Base-by-base conservation (phyloP, 1,140 invertebrate genomes). In the Ctenoplectra terminalis region DNA sequence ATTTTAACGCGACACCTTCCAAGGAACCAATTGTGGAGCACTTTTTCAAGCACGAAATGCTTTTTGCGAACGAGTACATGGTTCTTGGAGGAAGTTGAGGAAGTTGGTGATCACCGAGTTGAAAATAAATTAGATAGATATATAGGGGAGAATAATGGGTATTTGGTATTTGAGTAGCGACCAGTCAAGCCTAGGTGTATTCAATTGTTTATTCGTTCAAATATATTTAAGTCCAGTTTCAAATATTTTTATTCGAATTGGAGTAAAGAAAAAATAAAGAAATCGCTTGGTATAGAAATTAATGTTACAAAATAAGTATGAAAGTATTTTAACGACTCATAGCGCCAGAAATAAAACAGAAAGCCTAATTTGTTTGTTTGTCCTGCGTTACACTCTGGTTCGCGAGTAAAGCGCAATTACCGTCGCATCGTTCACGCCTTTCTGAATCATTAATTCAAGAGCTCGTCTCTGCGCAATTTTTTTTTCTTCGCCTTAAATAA, bases 381-480 rank as follows among this genome's bases (percentile, higher is more conserved):
- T 34, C 9, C 43, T 67, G 43, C 29, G 43, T 29, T 58, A 13
- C 43, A 71, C 46, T 31, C 34, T 37, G 50, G 29, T 66, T 56
- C 61, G 46, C 29, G 54, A 20, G 26, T 23, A 9, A 48, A 20
- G 20, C 52, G 54, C 63, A 46, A 80, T 80, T 63, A 72, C n/a
- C 46, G 31, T 29, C 43, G 31, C 56, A 15, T 71, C 67, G 23
- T 48, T 63, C 15, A 20, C 56, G 13, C 48, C 77, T 54, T 17
- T 73, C 64, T 37, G 17, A n/a, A 5, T 46, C 31, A 64, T 75
- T 75, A 60, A 75, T 75, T 75, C 60, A 26, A 54, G 37, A 54
- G n/a, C 13, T 52, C 23, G 46, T 54, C 43, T 5, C 5, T 1
- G 1, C 7, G n/a, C 13, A 46, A 31, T 69, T 31, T 31, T 52